Percentiles rank a stretch among this genome's conserved stretches.
phyloP scores from a whole-genome alignment of 2,797 vertebrate genomes.

The Lophotriccus pileatus region DNA sequence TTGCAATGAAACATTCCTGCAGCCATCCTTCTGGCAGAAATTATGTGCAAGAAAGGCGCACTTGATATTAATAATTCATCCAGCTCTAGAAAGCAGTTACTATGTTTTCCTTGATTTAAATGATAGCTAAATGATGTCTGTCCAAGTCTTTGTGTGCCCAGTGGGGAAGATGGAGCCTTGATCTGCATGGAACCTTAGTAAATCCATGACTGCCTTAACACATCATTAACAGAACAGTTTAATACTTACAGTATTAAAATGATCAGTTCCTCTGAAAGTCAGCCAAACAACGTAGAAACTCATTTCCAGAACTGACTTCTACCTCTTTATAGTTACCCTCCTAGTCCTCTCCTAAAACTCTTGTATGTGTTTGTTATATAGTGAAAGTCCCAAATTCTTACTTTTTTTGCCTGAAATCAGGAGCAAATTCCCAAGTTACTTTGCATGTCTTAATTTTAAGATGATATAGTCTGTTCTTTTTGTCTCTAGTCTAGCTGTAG shows the following conservation, averaged over 20 bases:
- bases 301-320: not conserved
- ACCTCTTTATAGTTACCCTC: not conserved
- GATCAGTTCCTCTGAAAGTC: slow-evolving; percentile 18
- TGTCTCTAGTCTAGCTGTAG: not conserved
- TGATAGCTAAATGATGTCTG: not conserved
- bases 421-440: not conserved
- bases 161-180: not conserved
- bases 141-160: not conserved
- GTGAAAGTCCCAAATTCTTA: not conserved
- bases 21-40: not conserved
- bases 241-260: slow-evolving; percentile 24
- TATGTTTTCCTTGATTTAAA: not conserved
- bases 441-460: not conserved
- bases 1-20: not conserved
- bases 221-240: slow-evolving; percentile 34
- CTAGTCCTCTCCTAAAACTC: not conserved
- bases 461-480: not conserved
- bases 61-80: not conserved
- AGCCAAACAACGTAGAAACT: slow-evolving; percentile 9
- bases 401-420: not conserved
- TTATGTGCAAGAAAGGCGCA: not conserved
- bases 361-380: not conserved
- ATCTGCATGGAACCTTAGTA: slow-evolving; percentile 7
- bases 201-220: slow-evolving; percentile 34
- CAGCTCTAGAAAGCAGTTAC: not conserved